Percentiles rank a stretch among this genome's conserved stretches.
phyloP scores from a whole-genome alignment of 2,888 invertebrate genomes.

The Amphipoea oculea region DNA sequence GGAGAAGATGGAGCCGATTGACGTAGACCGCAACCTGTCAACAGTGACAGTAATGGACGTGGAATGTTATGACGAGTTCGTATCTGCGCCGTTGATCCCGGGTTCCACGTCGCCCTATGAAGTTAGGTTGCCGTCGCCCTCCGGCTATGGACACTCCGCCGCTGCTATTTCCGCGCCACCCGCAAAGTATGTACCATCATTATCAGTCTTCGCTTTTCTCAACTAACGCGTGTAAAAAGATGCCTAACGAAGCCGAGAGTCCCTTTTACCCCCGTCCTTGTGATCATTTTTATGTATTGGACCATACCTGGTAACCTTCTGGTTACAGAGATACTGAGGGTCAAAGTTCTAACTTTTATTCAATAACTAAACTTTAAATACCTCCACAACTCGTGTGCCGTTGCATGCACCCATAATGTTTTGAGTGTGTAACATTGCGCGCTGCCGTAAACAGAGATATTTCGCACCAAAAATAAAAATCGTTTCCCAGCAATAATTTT shows the following conservation, averaged over 20 bases:
- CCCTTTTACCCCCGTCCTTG: background rate
- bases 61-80: conserved; percentile 93
- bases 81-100: conserved; percentile 71
- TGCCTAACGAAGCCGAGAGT: too few relatives aligned
- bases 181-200: conserved; percentile 67
- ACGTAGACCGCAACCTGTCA: conserved; percentile 91
- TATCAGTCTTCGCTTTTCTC: background rate
- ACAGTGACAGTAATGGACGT: conserved; percentile 92
- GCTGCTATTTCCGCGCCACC: conserved; percentile 76
- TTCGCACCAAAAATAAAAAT: background rate
- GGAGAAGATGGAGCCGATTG: conserved; percentile 91
- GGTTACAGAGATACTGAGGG: background rate
- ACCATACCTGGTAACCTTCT: background rate
- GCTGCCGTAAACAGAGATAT: background rate
- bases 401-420: background rate
- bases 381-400: background rate
- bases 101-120: background rate
- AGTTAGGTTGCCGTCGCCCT: conserved; percentile 57
- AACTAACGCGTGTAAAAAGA: background rate
- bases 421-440: background rate
- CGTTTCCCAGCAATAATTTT: background rate
- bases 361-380: background rate
- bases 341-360: background rate
- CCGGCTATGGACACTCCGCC: conserved; percentile 29
- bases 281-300: background rate